A percentile compares a stretch with the other conserved stretches of the same genome.
Evolutionary conservation across 2,888 invertebrate genomes (phyloP).

Genomic region (Xanthorhoe designata): DNA sequence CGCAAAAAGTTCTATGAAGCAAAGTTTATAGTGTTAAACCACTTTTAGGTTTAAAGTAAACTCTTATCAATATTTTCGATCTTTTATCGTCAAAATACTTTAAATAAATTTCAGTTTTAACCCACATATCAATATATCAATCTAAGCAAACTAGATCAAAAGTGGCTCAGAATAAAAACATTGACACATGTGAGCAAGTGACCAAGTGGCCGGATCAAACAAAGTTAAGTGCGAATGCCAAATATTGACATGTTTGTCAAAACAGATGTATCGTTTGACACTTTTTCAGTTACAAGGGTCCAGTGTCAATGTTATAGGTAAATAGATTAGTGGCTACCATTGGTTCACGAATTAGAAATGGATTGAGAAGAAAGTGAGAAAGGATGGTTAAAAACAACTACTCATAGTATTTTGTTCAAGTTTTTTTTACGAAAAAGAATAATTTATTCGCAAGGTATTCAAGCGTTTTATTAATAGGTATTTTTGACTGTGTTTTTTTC

Average conservation of each 20-base stretch:
- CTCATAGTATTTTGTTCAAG: too few species aligned
- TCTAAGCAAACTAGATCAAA: background rate
- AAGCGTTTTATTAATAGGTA: too few species aligned
- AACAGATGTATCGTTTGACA: constrained; percentile 64
- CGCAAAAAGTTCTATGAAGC: too few species aligned
- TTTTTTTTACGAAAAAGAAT: too few species aligned
- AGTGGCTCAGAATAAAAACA: background rate
- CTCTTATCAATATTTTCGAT: too few species aligned
- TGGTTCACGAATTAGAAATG: constrained; percentile 1
- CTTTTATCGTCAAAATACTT: too few species aligned
- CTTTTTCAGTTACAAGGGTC: constrained; percentile 61
- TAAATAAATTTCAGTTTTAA: background rate
- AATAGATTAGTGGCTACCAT: constrained; percentile 58
- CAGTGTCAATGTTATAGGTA: constrained; percentile 62
- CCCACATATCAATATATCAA: background rate
- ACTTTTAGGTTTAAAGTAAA: too few species aligned
- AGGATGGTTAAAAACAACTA: background rate
- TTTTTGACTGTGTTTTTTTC: too few species aligned
- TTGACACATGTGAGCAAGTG: constrained; percentile 12
- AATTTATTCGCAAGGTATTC: too few species aligned
- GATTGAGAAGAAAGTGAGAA: constrained; percentile 6
- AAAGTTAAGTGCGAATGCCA: constrained; percentile 58
- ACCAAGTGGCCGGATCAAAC: constrained; percentile 44
- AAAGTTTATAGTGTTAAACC: too few species aligned
- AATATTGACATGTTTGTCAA: constrained; percentile 67